A percentile compares a stretch with the other conserved stretches of the same genome.
phyloP scores from a whole-genome alignment of 2,797 vertebrate genomes.

The Benthosema pterotum region DNA sequence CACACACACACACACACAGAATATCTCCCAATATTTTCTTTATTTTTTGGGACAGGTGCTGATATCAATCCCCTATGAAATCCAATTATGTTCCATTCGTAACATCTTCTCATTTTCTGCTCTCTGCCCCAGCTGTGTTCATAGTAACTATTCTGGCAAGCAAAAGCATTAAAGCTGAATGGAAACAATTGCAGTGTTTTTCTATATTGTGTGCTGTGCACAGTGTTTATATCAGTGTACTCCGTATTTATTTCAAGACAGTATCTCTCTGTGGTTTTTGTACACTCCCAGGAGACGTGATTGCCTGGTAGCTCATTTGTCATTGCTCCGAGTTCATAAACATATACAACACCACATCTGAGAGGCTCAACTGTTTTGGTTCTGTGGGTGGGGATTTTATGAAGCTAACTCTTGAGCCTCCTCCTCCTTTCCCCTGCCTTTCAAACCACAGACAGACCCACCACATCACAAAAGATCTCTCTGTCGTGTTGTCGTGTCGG shows the following conservation, averaged over 20 bases:
- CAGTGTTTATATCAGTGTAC: background rate
- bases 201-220: background rate
- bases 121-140: constrained; percentile 6
- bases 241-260: background rate
- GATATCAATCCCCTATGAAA: constrained; percentile 29
- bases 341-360: constrained; percentile 58
- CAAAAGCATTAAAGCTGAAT: constrained; percentile 29
- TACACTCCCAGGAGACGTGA: constrained; percentile 44
- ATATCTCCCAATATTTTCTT: constrained; percentile 12
- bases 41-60: constrained; percentile 26
- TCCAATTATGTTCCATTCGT: constrained; percentile 18
- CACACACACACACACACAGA: background rate
- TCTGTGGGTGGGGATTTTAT: constrained; percentile 57
- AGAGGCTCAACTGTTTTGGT: constrained; percentile 50
- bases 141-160: constrained; percentile 2
- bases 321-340: constrained; percentile 62
- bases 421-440: constrained; percentile 50
- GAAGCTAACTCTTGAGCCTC: constrained; percentile 46
- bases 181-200: constrained; percentile 17
- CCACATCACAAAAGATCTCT: constrained; percentile 63
- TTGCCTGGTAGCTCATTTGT: constrained; percentile 55
- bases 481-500: constrained; percentile 50
- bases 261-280: constrained; percentile 23
- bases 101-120: background rate
- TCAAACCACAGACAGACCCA: constrained; percentile 58